Base-by-base conservation (phyloP, 2,113 vertebrate species). In the Nymphicus hollandicus region DNA sequence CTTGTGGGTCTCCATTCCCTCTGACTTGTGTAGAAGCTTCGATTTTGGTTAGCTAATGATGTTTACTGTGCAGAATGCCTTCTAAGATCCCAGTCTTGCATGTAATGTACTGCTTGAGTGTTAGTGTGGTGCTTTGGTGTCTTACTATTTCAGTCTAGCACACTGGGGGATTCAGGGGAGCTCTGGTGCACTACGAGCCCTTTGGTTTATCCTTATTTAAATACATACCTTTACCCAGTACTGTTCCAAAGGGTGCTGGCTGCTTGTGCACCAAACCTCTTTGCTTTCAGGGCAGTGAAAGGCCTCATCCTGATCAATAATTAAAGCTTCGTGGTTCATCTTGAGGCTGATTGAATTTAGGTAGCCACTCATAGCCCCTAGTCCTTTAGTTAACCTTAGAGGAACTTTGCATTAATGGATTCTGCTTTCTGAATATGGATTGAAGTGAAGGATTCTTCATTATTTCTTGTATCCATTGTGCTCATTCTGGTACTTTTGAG, bases 291-390 rank as follows among this genome's bases (percentile, higher is more conserved):
- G 46, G 22, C 37, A 27, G 2, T 50, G 24, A 29, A 64, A 46
- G 56, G 35, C 28, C 43, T 90, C 37, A 4, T 43, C 63, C 43
- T 3, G 6, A 35, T 66, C 19, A 25, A 8, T 41, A 81, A 73
- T 65, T 69, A 19, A 66, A 89, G 24, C 52, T 89, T 17, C 29
- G 27, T 25, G 50, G 25, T 19, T 5, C 0, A 0, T 35, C 8
- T 24, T 1, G 8, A 81, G 82, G 64, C 64, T 84, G 4, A 28
- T 55, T 56, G 88, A 47, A 7, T 65, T 86, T 7, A 41, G 37
- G 43, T 46, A 61, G 27, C 55, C 37, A 27, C 0, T 0, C 19
- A 9, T 3, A 49, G 4, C 13, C 39, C 37, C 25, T 24, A 4
- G 35, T 68, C 91, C 46, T 66, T 79, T 10, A 43, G n/a, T 44